Evolutionary conservation across 2,797 vertebrate species (phyloP), one percentile per base, ranked within the genome.

Genomic region (Halcyon leucocephala): DNA sequence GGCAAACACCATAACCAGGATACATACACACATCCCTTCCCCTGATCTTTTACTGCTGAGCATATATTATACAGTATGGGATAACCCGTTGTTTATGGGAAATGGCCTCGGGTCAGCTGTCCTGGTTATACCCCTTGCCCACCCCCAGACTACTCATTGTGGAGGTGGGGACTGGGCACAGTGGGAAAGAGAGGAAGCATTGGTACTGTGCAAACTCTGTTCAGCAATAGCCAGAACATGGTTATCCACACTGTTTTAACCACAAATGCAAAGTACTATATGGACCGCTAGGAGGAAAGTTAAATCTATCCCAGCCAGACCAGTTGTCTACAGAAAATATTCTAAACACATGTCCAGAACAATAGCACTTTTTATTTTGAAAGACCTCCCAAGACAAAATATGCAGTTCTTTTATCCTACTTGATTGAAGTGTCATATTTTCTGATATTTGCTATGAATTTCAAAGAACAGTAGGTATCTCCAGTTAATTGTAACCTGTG

Each of bases 61-160:
- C 16, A 12, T 14, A 77, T 3, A 20, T 25, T 7, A 2, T n/a
- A 37, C 2, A 1, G 9, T 29, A 19, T 35, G 26, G 21, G 26
- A 35, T 24, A 70, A 29, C 35, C 12, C 15, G 55, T 51, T 18
- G 57, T 22, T 44, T 22, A 60, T 28, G n/a, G 41, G 41, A 42
- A 42, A 42, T 42, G 41, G 41, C 41, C 41, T 60, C 0, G 0
- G n/a, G 24, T 65, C 61, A 62, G 35, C 11, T 62, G 28, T 62
- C 41, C 41, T n/a, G 11, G 20, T 5, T 62, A 16, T 28, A 39
- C 18, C 13, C 4, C 22, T 37, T 49, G 22, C 16, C 9, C 35
- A 29, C 15, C 8, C 6, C 29, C 4, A 1, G 4, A 14, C 18
- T 74, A 35, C 5, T 44, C 20, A 10, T 4, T 76, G 44, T 5